phyloP scores from a whole-genome alignment of 2,888 invertebrate species.

The Parnassius apollo region DNA sequence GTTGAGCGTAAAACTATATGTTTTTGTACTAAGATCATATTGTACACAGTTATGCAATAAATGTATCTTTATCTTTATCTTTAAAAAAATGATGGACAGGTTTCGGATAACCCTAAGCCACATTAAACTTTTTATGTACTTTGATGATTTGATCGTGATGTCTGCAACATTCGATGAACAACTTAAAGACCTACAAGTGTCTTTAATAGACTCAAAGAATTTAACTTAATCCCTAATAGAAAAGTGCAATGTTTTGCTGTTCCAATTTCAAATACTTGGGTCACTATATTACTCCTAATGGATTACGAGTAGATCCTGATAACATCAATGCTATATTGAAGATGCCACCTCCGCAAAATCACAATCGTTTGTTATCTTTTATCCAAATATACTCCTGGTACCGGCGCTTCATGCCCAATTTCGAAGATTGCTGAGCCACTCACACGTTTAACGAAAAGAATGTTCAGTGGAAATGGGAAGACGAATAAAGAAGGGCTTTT shows the following conservation, averaged over 20 bases:
- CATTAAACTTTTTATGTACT: slow-evolving; percentile 34
- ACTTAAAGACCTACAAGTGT: slow-evolving; percentile 33
- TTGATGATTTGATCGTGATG: slow-evolving; percentile 41
- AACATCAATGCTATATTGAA: too few species aligned
- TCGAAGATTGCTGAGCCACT: slow-evolving; percentile 34
- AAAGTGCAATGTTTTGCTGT: not conserved
- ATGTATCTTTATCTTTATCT: too few species aligned
- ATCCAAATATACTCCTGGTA: slow-evolving; percentile 44
- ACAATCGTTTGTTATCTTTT: slow-evolving; percentile 36
- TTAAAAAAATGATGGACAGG: slow-evolving; percentile 38
- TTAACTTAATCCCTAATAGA: not conserved
- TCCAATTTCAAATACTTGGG: not conserved
- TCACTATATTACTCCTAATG: too few species aligned
- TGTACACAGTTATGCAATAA: too few species aligned
- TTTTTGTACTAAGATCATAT: too few species aligned
- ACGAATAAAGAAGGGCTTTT: not conserved
- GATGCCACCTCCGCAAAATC: too few species aligned
- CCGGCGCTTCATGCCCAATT: slow-evolving; percentile 37
- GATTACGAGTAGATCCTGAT: too few species aligned
- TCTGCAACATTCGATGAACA: slow-evolving; percentile 37
- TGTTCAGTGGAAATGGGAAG: not conserved
- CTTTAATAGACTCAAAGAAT: too few species aligned
- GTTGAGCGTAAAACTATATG: too few species aligned
- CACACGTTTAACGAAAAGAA: slow-evolving; percentile 29
- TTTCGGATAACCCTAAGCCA: slow-evolving; percentile 31